Conservation (phyloP, 53 echinoderm and acorn worm genomes). For the Mesocentrotus franciscanus region DNA sequence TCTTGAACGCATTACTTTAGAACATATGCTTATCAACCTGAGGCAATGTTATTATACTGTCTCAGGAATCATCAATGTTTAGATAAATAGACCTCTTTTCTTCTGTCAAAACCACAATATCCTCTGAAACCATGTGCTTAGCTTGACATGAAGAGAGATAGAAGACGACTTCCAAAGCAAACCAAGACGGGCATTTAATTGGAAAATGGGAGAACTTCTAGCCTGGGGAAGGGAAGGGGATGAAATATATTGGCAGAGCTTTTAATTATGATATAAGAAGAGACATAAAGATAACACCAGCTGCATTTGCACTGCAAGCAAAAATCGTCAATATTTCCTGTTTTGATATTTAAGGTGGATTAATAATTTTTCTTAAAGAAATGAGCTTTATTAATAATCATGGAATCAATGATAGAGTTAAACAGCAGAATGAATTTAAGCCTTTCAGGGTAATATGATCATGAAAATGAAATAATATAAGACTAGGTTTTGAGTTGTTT, state of each 20-base stretch:
- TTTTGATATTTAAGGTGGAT: too few relatives aligned
- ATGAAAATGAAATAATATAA: too few relatives aligned
- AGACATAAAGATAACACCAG: neutral
- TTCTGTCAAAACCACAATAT: neutral
- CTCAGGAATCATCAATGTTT: conserved; percentile 25
- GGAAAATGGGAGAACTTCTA: conserved; percentile 10
- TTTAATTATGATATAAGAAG: conserved; percentile 15
- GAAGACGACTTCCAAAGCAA: conserved; percentile 31
- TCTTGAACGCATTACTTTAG: neutral
- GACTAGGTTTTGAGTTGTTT: too few relatives aligned
- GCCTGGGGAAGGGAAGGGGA: neutral
- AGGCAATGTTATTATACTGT: neutral
- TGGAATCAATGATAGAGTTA: too few relatives aligned
- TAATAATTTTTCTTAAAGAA: too few relatives aligned
- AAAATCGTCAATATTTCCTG: too few relatives aligned
- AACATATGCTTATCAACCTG: neutral
- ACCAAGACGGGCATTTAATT: conserved; percentile 15
- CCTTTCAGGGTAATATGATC: too few relatives aligned
- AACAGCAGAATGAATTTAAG: too few relatives aligned
- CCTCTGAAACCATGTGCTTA: conserved; percentile 20
- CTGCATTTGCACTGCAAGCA: neutral
- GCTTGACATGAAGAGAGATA: neutral
- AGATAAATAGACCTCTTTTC: neutral
- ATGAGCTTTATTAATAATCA: too few relatives aligned
- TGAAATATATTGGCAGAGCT: conserved; percentile 12